Evolutionary conservation across 1,140 invertebrate species (phyloP).

Genomic region (Aphelenchoides fujianensis): DNA sequence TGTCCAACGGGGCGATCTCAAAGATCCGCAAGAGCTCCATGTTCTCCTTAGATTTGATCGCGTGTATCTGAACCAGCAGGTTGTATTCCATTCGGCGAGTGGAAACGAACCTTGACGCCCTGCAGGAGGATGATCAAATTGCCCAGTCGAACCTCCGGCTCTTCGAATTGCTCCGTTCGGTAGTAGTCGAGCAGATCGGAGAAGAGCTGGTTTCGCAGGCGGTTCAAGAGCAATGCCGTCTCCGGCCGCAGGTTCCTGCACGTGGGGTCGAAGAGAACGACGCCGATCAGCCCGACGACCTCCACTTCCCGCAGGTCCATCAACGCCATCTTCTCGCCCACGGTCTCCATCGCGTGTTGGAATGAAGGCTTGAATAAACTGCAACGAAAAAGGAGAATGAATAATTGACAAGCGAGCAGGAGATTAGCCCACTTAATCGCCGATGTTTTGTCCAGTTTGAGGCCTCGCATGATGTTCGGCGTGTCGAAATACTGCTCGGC

Average conservation of each 20-base stretch:
- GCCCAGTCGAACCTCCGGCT: constrained; percentile 31
- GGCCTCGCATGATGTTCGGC: constrained; percentile 28
- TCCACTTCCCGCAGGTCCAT: constrained; percentile 19
- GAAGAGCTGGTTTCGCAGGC: constrained; percentile 28
- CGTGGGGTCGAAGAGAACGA: constrained; percentile 31
- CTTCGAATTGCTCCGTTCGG: constrained; percentile 14
- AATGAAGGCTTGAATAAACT: constrained; percentile 33
- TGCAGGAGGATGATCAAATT: constrained; percentile 30
- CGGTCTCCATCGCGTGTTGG: constrained; percentile 23
- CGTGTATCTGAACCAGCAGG: constrained; percentile 24
- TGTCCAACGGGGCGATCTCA: constrained; percentile 26
- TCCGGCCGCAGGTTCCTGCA: not conserved
- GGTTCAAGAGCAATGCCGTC: constrained; percentile 12
- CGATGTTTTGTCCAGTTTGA: constrained; percentile 33
- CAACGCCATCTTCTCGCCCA: constrained; percentile 31
- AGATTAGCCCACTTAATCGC: constrained; percentile 32
- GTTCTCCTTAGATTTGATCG: constrained; percentile 30
- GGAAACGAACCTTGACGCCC: constrained; percentile 25
- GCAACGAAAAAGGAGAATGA: constrained; percentile 14
- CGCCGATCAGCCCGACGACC: constrained; percentile 25
- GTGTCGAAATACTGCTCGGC: constrained; percentile 29
- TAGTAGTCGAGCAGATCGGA: constrained; percentile 27
- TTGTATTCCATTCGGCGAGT: constrained; percentile 4
- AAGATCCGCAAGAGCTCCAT: constrained; percentile 31
- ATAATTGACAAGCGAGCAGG: not conserved